Percentiles rank a stretch among this genome's conserved stretches.
Conservation (phyloP, 2,113 vertebrate genomes). For the Heteronetta atricapilla region DNA sequence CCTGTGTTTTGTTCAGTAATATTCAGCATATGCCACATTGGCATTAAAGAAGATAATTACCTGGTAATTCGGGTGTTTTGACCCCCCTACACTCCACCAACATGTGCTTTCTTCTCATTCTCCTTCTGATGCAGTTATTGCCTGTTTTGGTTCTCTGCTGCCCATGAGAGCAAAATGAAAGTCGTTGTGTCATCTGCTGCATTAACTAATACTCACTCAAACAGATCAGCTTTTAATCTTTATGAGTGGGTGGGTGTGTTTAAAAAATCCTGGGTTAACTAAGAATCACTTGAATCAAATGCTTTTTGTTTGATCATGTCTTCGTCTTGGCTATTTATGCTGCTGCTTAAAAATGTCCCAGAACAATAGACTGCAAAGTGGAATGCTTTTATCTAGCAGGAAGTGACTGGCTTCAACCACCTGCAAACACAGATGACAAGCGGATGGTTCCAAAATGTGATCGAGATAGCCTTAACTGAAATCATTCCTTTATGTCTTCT, state of each 20-base stretch:
- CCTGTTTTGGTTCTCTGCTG: neutral
- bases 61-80: neutral
- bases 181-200: neutral
- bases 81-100: neutral
- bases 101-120: neutral
- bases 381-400: constrained; percentile 22
- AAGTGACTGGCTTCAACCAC: constrained; percentile 14
- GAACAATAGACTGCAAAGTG: neutral
- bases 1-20: neutral
- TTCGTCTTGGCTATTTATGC: neutral
- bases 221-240: neutral
- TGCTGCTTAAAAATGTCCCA: neutral
- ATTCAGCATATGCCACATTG: neutral
- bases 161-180: neutral
- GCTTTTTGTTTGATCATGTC: neutral
- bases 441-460: constrained; percentile 14
- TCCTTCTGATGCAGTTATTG: neutral
- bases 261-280: neutral
- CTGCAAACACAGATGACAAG: neutral
- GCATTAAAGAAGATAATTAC: neutral
- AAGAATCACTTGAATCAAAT: neutral
- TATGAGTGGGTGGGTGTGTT: neutral
- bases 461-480: neutral
- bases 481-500: neutral
- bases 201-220: neutral